Base-by-base conservation (phyloP, 2,888 invertebrate species). In the Callosobruchus maculatus region DNA sequence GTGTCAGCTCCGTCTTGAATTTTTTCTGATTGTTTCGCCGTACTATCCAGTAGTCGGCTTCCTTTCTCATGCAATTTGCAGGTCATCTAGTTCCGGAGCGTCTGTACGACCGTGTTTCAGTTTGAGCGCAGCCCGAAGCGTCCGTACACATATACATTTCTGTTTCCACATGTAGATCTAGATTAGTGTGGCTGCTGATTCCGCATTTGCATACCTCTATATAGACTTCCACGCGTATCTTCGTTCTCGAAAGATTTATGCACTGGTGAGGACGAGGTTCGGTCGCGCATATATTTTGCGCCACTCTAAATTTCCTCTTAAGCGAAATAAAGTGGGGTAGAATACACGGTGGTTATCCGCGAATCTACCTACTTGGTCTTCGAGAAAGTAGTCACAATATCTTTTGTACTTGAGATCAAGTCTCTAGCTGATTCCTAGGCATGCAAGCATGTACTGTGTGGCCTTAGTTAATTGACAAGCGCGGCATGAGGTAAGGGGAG, bases 201-300 rank as follows among this genome's bases (percentile, higher is more conserved):
- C 82, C 81, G 82, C 82, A 86, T 86, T 86, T 85, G 82, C 85
- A 85, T 85, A 85, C 84, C 83, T 84, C 84, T 83, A 80, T 49
- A 49, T 82, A 82, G 82, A 82, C 82, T 81, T 81, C 82, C 82
- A 82, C 78, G 79, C 80, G 81, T 81, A 82, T 83, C 81, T 79
- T 75, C 77, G 76, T 66, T 74, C 49, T 77, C 78, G 49, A 49
- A 13, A 49, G 81, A 82, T 85, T 85, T 83, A 84, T 84, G 82
- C 83, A 81, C 78, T 49, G 1, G 5, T 5, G 13, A 1, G 49
- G 4, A 13, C 49, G 5, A 77, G 77, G 77, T 75, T 67, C 77
- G 80, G 77, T 79, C 77, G 83, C 83, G 83, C 82, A 83, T 82
- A 81, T 75, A 83, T 82, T 82, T 81, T 79, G 84, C 83, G 84